These are phyloP conservation scores for Anagrus nilaparvatae DNA, from an alignment of 1,140 invertebrate genomes.

Conservation along the genomic window DNA sequence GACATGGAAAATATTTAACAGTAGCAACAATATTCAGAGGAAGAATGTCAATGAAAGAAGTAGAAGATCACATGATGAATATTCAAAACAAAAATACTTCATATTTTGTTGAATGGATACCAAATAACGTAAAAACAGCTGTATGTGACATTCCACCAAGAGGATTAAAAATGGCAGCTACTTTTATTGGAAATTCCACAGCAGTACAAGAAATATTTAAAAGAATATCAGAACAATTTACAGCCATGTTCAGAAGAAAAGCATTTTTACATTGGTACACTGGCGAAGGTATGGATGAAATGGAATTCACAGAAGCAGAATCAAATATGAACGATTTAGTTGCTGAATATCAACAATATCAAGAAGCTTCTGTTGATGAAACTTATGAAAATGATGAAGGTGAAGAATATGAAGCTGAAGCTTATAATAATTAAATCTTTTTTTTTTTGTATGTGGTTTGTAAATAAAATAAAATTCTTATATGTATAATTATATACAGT, in stretches of 20 bases:
- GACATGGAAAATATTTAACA: slow-evolving; percentile 69
- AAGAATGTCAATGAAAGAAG: slow-evolving; percentile 58
- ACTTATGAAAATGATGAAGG: too few relatives aligned
- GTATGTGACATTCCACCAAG: slow-evolving; percentile 53
- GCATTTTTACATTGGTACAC: too few relatives aligned
- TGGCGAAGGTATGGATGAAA: too few relatives aligned
- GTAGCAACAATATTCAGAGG: slow-evolving; percentile 61
- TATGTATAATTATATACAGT: too few relatives aligned
- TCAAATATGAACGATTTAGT: too few relatives aligned
- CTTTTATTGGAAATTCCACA: slow-evolving; percentile 58
- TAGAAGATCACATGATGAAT: slow-evolving; percentile 62
- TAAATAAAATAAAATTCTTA: too few relatives aligned
- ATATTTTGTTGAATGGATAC: slow-evolving; percentile 73
- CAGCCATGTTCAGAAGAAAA: too few relatives aligned
- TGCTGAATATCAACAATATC: slow-evolving; percentile 2
- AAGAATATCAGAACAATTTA: slow-evolving; percentile 62
- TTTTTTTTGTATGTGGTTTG: too few relatives aligned
- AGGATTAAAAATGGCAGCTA: slow-evolving; percentile 59
- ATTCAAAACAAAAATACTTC: slow-evolving; percentile 62
- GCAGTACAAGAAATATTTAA: slow-evolving; percentile 55
- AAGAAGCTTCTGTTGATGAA: not conserved
- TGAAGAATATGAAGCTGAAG: not conserved
- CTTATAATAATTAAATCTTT: too few relatives aligned
- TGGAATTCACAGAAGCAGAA: too few relatives aligned
- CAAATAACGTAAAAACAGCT: too few relatives aligned